Base-by-base conservation (phyloP, 2,113 vertebrate genomes). In the Oncorhynchus kisutch region DNA sequence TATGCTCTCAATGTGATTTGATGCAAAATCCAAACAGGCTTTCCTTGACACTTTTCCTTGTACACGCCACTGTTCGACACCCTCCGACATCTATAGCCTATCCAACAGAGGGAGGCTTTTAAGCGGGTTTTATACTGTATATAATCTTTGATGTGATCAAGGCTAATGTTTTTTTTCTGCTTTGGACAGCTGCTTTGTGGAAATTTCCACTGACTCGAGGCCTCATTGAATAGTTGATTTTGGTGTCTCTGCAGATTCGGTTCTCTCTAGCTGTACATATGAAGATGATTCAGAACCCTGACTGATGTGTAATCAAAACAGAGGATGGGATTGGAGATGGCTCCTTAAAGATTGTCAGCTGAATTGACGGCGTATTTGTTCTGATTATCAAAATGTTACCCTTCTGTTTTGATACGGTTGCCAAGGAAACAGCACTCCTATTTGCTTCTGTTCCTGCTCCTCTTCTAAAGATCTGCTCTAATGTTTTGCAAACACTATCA, bases 381-480 rank as follows among this genome's bases (percentile, higher is more conserved):
- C 59, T 49, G 45, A 67, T 64, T 76, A 29, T 65, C 71, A 48
- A 31, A 69, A 70, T 45, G 57, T 59, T 29, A 60, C 64, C 29
- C 25, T 45, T 73, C 34, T 49, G 29, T 70, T 14, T 45, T 71
- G 66, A 70, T 20, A 39, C 31, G 5, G 67, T 82, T 51, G 34
- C 66, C 76, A 67, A 18, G 76, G 72, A 79, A 59, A 71, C 66
- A 39, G 31, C 34, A 60, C 76, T 62, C 49, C 20, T 71, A 54
- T 16, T 45, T 29, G 27, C 45, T 24, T 34, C 70, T 39, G 54
- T 24, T 25, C 7, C 67, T 27, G 54, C 65, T 70, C 65, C 54
- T 70, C 60, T 22, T 5, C 11, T 2, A 31, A 27, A 20, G 31
- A 65, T 34, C 22, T 51, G 64, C 64, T 27, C 64, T 34, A 18